Base-by-base conservation (phyloP, 2,888 invertebrate genomes). In the Protodeltote pygarga region DNA sequence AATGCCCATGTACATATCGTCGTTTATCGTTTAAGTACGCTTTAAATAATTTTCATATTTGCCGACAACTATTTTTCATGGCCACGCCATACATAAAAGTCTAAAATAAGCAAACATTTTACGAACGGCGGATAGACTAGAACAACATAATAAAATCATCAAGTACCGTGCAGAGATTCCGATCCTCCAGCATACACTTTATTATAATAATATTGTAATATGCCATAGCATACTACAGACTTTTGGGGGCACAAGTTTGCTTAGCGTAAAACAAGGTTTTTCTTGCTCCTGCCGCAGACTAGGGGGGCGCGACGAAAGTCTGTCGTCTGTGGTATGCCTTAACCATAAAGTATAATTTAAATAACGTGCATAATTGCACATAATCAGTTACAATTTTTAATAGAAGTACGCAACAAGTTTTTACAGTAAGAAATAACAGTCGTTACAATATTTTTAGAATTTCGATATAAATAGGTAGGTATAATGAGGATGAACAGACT, bases 101-200 rank as follows among this genome's bases (percentile, higher is more conserved):
- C 37, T 32, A 14, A 47, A 35, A 24, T 28, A n/a, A n/a, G 21
- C 44, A 46, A 55, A 39, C 23, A 41, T 40, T 29, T 29, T 54
- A 48, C 21, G 21, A 61, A 57, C 59, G 55, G 52, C 42, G 33
- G 58, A 58, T 47, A 57, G 71, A 73, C 75, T 74, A 74, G 76
- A 71, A 51, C 17, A 62, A 50, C 54, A 60, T 46, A 47, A 45
- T 52, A 9, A 40, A 23, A 19, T 40, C 33, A 37, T 58, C 60
- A 42, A 38, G 42, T 66, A 62, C 50, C 42, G 40, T 45, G 55
- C 45, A 51, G 69, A 77, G 77, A 77, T 77, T 73, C 50, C 25
- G 21, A 52, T 57, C 64, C 62, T 39, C 60, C 58, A 54, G 11
- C 14, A 27, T 44, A 33, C 27, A 41, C 42, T 53, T 32, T n/a